These are phyloP conservation scores for Resseliella maxima DNA, from an alignment of 2,888 invertebrate genomes.

Conservation along the genomic window DNA sequence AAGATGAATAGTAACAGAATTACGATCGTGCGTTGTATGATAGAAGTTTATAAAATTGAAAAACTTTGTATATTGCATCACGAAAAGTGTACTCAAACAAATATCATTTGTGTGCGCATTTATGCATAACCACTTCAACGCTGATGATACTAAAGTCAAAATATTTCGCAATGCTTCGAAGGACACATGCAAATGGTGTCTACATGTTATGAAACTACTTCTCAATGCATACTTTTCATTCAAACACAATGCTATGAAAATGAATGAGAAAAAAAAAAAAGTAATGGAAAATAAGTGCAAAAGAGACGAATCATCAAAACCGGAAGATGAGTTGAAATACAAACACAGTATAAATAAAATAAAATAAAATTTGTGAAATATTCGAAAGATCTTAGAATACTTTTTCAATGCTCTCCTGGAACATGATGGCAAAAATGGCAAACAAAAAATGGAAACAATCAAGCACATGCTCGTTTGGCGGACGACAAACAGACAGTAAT, in stretches of 20 bases:
- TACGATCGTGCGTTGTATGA: conserved; percentile 4
- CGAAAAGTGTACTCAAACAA: not conserved
- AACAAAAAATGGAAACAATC: conserved; percentile 22
- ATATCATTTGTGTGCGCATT: conserved; percentile 44
- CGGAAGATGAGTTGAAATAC: not conserved
- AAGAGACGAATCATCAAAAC: not conserved
- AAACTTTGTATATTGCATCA: conserved; percentile 48
- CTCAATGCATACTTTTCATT: too few species aligned
- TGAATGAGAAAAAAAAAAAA: too few species aligned
- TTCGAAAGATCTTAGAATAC: conserved; percentile 26
- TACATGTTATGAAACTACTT: too few species aligned
- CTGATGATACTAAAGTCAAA: conserved; percentile 5
- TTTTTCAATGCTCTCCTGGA: not conserved
- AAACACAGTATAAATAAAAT: conserved; percentile 9
- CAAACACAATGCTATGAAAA: too few species aligned
- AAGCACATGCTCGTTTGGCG: not conserved
- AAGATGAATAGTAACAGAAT: not conserved
- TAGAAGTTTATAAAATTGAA: conserved; percentile 43
- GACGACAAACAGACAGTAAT: not conserved
- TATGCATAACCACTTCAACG: conserved; percentile 22
- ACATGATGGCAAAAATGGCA: not conserved
- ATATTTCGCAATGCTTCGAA: conserved; percentile 22
- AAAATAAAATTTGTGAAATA: not conserved
- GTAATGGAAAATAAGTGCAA: not conserved
- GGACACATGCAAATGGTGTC: conserved; percentile 31